These are phyloP conservation scores for Triplophysa tibetana DNA, from an alignment of 2,113 vertebrate species.

Conservation along the genomic window DNA sequence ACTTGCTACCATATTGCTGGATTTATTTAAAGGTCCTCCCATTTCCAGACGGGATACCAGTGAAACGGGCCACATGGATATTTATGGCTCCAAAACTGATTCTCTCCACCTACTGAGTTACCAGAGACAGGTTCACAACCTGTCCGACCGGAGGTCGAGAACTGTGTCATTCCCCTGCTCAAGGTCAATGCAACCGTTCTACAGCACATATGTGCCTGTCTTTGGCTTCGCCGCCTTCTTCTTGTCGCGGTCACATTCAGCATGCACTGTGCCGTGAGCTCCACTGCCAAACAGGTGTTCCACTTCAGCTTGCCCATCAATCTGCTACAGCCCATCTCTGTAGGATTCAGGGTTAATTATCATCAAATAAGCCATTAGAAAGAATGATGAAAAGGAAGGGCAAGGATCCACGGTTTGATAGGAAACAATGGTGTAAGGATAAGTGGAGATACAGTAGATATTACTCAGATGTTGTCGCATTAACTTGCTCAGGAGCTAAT, in stretches of 20 bases:
- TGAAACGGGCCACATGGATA: conserved; percentile 17
- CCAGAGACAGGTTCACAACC: conserved; percentile 34
- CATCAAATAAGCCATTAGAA: conserved; percentile 77
- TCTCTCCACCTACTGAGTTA: conserved; percentile 12
- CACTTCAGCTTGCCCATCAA: conserved; percentile 71
- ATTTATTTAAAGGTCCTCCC: not conserved
- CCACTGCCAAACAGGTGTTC: conserved; percentile 74
- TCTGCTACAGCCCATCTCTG: conserved; percentile 71
- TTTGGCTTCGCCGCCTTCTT: conserved; percentile 70
- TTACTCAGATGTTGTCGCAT: conserved; percentile 43
- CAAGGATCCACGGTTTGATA: conserved; percentile 68
- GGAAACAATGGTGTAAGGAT: conserved; percentile 43
- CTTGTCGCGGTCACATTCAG: conserved; percentile 70
- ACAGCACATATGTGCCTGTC: conserved; percentile 72
- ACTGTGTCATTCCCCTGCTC: conserved; percentile 18
- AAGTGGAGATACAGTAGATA: conserved; percentile 31
- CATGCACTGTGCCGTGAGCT: conserved; percentile 66
- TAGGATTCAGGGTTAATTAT: conserved; percentile 80
- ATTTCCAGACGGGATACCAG: not conserved
- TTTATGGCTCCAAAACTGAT: conserved; percentile 31
- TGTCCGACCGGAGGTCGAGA: conserved; percentile 11
- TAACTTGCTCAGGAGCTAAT: conserved; percentile 41
- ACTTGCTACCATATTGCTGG: not conserved
- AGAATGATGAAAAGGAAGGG: conserved; percentile 69
- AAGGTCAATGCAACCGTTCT: conserved; percentile 56